These are phyloP conservation scores for Aelia acuminata DNA, from an alignment of 2,888 invertebrate species.

Conservation along the genomic window DNA sequence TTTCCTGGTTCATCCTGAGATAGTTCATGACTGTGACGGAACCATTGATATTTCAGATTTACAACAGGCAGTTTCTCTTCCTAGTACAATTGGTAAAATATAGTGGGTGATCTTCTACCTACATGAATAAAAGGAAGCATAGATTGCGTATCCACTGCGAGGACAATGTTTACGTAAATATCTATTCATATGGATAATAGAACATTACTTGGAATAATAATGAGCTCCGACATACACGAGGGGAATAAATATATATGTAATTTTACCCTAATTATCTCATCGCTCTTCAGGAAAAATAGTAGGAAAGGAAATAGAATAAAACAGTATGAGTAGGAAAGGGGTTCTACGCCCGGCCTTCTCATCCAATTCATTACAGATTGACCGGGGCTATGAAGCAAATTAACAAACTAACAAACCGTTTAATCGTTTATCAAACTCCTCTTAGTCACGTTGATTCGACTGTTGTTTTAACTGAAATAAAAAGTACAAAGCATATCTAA, in stretches of 20 bases:
- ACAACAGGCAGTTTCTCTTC: neutral
- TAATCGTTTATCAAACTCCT: neutral
- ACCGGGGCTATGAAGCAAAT: neutral
- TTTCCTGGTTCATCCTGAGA: too few relatives aligned
- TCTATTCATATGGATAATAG: neutral
- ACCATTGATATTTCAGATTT: too few relatives aligned
- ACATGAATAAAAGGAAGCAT: neutral
- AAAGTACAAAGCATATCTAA: neutral
- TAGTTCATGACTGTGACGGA: too few relatives aligned
- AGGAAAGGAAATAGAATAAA: neutral
- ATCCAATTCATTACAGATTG: constrained; percentile 22
- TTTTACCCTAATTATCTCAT: neutral
- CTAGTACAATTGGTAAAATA: too few relatives aligned
- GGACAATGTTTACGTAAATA: neutral
- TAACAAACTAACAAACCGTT: neutral
- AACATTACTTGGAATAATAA: neutral
- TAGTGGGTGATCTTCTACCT: too few relatives aligned
- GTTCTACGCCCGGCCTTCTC: neutral
- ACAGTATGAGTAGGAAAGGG: neutral
- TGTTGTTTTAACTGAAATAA: neutral
- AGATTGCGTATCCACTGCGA: neutral
- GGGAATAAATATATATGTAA: neutral
- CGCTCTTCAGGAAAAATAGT: neutral
- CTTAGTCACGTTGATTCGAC: neutral
- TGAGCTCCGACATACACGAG: neutral